These are phyloP conservation scores for Ypsolopha scabrella DNA, from an alignment of 2,888 invertebrate species.

Conservation along the genomic window DNA sequence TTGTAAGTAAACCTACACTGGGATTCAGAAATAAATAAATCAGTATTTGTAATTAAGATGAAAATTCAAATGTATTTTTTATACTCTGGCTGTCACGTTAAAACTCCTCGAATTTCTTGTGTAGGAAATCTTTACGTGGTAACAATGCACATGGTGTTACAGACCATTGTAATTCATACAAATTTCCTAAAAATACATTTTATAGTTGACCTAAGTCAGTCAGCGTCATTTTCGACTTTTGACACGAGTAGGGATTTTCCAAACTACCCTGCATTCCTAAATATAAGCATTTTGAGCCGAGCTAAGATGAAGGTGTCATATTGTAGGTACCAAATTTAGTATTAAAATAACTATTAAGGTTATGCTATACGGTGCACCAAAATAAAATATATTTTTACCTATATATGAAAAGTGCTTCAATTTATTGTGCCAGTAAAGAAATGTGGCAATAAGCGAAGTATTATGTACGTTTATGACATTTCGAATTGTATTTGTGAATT, in stretches of 20 bases:
- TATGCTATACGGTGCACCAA: conserved; percentile 33
- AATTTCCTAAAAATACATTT: no score
- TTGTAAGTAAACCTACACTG: no score
- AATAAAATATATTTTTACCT: conserved; percentile 45
- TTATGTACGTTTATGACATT: conserved; percentile 20
- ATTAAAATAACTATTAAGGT: conserved; percentile 7
- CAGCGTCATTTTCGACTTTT: background rate
- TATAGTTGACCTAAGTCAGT: background rate
- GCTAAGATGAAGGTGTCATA: conserved; percentile 11
- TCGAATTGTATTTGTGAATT: conserved; percentile 5
- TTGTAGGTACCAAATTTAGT: background rate
- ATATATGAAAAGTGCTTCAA: conserved; percentile 1
- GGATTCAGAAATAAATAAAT: no score
- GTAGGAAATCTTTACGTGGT: no score
- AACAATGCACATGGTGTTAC: no score
- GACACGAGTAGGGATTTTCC: background rate
- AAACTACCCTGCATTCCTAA: conserved; percentile 37
- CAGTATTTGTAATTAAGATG: no score
- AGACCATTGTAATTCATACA: no score
- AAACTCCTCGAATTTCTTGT: no score
- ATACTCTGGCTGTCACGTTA: no score
- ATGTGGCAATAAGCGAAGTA: conserved; percentile 43
- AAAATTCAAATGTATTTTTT: no score
- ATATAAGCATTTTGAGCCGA: conserved; percentile 34
- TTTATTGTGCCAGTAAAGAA: background rate